phyloP scores from a whole-genome alignment of 1,140 invertebrate genomes.

The Armadillidium nasatum region DNA sequence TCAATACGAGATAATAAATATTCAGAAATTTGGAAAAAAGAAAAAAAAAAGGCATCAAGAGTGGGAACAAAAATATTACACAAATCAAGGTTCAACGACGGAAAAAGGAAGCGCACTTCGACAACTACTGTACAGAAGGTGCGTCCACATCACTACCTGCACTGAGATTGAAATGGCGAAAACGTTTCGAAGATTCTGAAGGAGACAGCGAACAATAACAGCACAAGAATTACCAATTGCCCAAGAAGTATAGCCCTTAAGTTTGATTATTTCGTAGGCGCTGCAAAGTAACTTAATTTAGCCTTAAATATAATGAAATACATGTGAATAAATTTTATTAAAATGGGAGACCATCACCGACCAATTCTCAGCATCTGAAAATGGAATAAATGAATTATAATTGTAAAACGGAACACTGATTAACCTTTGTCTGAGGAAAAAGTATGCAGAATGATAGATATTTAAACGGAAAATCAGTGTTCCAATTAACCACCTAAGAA shows the following conservation, averaged over 20 bases:
- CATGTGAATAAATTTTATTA: too few relatives aligned
- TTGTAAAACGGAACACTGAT: too few relatives aligned
- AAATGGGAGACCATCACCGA: too few relatives aligned
- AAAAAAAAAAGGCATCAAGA: not conserved
- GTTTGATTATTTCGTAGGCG: slow-evolving; percentile 49
- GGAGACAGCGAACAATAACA: slow-evolving; percentile 30
- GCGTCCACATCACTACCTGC: slow-evolving; percentile 29
- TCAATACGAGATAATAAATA: too few relatives aligned
- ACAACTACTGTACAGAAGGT: not conserved
- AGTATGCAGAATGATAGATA: too few relatives aligned
- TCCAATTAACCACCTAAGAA: too few relatives aligned
- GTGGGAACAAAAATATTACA: not conserved
- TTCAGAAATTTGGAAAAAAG: too few relatives aligned
- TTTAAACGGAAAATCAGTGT: too few relatives aligned
- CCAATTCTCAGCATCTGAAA: too few relatives aligned
- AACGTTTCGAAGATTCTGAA: slow-evolving; percentile 38
- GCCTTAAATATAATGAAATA: too few relatives aligned
- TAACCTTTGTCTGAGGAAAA: too few relatives aligned
- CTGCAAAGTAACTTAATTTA: slow-evolving; percentile 30
- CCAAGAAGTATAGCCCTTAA: slow-evolving; percentile 53
- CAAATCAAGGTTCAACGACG: not conserved
- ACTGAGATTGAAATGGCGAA: slow-evolving; percentile 32
- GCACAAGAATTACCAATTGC: slow-evolving; percentile 48
- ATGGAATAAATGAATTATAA: too few relatives aligned
- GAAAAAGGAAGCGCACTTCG: not conserved